phyloP scores from a whole-genome alignment of 2,888 invertebrate genomes.

The Selenia dentaria region DNA sequence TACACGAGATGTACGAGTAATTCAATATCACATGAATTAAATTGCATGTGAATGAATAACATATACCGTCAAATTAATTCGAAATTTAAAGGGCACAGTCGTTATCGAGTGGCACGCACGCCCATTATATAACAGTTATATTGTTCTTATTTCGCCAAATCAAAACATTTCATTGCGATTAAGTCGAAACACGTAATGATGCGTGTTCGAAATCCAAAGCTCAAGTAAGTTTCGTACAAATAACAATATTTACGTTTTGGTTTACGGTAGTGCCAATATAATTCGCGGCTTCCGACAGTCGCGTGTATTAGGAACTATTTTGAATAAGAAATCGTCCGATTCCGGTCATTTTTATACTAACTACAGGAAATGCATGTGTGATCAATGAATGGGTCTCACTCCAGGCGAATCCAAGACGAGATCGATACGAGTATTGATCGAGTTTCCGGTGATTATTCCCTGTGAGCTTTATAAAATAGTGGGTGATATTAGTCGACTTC shows the following conservation, averaged over 20 bases:
- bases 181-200: constrained; percentile 16
- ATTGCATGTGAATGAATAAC: too few species aligned
- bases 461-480: constrained; percentile 27
- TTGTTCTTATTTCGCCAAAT: constrained; percentile 9
- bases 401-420: constrained; percentile 35
- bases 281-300: constrained; percentile 58
- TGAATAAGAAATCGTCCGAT: constrained; percentile 49
- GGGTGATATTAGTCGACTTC: constrained; percentile 27
- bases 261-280: constrained; percentile 39
- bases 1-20: too few species aligned
- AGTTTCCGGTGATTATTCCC: constrained; percentile 52
- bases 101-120: constrained; percentile 1
- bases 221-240: constrained; percentile 25
- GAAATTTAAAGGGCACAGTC: too few species aligned
- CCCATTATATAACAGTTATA: constrained; percentile 1
- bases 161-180: constrained; percentile 10
- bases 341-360: constrained; percentile 47
- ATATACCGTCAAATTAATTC: too few species aligned
- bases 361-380: constrained; percentile 57
- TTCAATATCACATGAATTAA: too few species aligned
- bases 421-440: constrained; percentile 38
- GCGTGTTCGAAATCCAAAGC: constrained; percentile 22
- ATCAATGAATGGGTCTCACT: constrained; percentile 39
- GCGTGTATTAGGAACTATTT: constrained; percentile 55
- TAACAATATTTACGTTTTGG: constrained; percentile 23